These are phyloP conservation scores for Sialis lutaria DNA, from an alignment of 2,888 invertebrate species.

Conservation along the genomic window DNA sequence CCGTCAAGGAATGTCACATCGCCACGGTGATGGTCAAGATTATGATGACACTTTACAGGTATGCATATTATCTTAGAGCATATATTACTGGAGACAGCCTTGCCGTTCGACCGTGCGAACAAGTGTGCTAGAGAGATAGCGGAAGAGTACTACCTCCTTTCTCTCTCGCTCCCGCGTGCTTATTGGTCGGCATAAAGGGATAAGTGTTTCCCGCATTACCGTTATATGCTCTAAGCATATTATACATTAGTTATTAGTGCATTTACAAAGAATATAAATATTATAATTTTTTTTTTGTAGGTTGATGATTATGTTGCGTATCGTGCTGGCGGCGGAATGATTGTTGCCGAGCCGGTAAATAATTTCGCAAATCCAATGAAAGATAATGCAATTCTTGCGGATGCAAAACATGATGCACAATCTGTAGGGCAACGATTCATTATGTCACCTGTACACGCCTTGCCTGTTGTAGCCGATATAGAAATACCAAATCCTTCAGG, in stretches of 20 bases:
- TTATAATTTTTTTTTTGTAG: neutral
- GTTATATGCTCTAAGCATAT: neutral
- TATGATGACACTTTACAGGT: slow-evolving; percentile 48
- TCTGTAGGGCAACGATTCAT: neutral
- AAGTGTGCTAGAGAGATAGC: too few relatives aligned
- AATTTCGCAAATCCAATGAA: slow-evolving; percentile 1
- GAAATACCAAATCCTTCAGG: slow-evolving; percentile 14
- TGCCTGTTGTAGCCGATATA: slow-evolving; percentile 13
- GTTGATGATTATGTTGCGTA: slow-evolving; percentile 4
- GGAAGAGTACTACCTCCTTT: too few relatives aligned
- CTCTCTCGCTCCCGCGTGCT: too few relatives aligned
- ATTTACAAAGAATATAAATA: neutral
- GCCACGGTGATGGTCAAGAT: slow-evolving; percentile 37
- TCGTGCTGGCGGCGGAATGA: slow-evolving; percentile 1
- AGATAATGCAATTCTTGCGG: neutral
- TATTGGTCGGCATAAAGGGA: too few relatives aligned
- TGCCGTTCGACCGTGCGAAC: too few relatives aligned
- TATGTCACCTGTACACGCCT: slow-evolving; percentile 4
- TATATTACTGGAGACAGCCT: too few relatives aligned
- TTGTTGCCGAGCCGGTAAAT: slow-evolving; percentile 1
- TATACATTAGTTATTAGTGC: neutral
- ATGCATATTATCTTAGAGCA: too few relatives aligned
- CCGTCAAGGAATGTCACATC: slow-evolving; percentile 29
- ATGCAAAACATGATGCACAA: neutral
- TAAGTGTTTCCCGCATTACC: neutral